These are phyloP conservation scores for Enteromius radiatus DNA, from an alignment of 2,797 vertebrate species.

Conservation along the genomic window DNA sequence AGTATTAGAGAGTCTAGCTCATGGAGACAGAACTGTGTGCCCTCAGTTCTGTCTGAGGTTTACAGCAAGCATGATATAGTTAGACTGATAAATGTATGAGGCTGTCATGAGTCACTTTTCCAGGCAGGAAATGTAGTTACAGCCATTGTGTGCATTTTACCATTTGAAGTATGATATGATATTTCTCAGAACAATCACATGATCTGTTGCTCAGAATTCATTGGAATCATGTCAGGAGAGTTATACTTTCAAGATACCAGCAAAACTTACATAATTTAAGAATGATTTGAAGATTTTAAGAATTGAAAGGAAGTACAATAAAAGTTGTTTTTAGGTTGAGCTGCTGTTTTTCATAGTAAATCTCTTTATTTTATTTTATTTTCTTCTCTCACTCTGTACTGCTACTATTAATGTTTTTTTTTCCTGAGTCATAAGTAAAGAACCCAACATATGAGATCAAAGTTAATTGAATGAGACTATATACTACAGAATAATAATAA, in stretches of 20 bases:
- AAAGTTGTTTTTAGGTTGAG: neutral
- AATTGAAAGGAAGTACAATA: neutral
- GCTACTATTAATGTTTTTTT: neutral
- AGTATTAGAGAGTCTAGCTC: neutral
- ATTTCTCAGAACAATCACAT: neutral
- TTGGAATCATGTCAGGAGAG: neutral
- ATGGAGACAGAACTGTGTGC: neutral
- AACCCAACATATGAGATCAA: neutral
- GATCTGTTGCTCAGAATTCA: neutral
- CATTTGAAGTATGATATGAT: neutral
- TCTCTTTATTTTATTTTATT: neutral
- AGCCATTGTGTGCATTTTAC: neutral
- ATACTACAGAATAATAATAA: neutral
- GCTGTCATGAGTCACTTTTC: neutral
- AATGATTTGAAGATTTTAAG: neutral
- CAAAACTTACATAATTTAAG: neutral
- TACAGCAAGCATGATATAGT: neutral
- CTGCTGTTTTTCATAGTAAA: constrained; percentile 1
- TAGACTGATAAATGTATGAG: neutral
- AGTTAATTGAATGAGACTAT: neutral
- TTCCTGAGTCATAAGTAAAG: neutral
- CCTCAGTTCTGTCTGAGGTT: neutral
- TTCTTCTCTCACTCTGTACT: constrained; percentile 26
- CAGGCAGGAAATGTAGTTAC: neutral
- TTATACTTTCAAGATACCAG: neutral